Evolutionary conservation across 2,797 vertebrate species (phyloP), one percentile per base, ranked within the genome.

Genomic region (Megaceryle alcyon): DNA sequence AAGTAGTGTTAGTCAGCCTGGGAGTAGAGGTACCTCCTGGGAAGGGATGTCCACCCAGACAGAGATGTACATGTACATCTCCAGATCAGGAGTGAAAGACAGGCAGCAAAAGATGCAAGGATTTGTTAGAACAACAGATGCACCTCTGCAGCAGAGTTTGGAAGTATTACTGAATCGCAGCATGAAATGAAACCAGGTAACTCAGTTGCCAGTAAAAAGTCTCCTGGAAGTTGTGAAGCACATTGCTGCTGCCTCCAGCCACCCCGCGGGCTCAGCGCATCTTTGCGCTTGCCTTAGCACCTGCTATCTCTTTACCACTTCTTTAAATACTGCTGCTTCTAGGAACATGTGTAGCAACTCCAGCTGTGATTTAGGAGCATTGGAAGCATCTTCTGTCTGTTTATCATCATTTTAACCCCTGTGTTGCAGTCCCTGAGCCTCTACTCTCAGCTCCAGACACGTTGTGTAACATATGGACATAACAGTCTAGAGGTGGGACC

Each of bases 401-500:
- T 33, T 48, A 28, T 31, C 19, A 4, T 11, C 6, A 3, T 31
- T 35, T 39, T 25, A 43, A 43, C 4, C 3, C 41, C 12, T 4
- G 13, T 17, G 8, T 6, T 64, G 57, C 53, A 12, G n/a, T 46
- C 26, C 19, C 66, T 0, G 3, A 15, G 51, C 12, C 31, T 17
- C 18, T 37, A 3, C 54, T n/a, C 25, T 9, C 14, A 7, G 66
- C 81, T 78, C 41, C 9, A 7, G 31, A 48, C 26, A 23, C 39
- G 7, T 5, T 1, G 2, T 21, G 69, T 23, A 12, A 10, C 4
- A 1, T 15, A 4, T 11, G 10, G 28, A 8, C 2, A 0, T 14
- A 20, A 17, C 48, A 8, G 64, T 12, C 25, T 7, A 18, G 65
- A 29, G 54, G 8, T 10, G 11, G 35, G 39, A 16, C 60, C 4